Evolutionary conservation across 2,888 invertebrate genomes (phyloP).

Genomic region (Drosophila kanekoi): DNA sequence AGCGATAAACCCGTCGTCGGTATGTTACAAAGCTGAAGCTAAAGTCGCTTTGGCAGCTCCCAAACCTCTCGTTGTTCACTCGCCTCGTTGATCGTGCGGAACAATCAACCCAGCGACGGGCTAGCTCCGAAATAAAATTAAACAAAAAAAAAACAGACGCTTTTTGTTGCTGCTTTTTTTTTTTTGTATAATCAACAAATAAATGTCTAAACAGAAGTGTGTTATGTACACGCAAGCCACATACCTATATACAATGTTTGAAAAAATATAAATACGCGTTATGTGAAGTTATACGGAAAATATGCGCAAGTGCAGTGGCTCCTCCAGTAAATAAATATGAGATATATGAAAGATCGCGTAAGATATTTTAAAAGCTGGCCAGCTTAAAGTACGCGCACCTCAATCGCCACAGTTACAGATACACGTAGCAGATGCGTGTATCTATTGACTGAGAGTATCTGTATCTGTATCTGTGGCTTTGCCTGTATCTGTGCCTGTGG

Average conservation of each 20-base stretch:
- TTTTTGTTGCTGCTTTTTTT: slow-evolving; percentile 38
- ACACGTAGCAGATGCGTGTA: slow-evolving; percentile 45
- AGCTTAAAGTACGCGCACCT: background rate
- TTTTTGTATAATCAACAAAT: slow-evolving; percentile 52
- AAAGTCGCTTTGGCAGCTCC: slow-evolving; percentile 41
- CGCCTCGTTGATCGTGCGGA: slow-evolving; percentile 75
- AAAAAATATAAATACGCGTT: slow-evolving; percentile 28
- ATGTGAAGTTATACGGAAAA: slow-evolving; percentile 13
- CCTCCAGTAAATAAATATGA: slow-evolving; percentile 1
- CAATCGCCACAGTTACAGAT: slow-evolving; percentile 12
- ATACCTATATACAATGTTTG: slow-evolving; percentile 5
- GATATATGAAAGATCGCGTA: background rate
- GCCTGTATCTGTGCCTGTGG: no score
- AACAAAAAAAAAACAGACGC: slow-evolving; percentile 36
- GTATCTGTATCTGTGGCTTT: no score
- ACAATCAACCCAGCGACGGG: slow-evolving; percentile 54
- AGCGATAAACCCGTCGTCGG: slow-evolving; percentile 77
- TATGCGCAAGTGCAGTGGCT: slow-evolving; percentile 20
- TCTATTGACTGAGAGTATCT: slow-evolving; percentile 31
- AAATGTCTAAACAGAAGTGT: slow-evolving; percentile 49
- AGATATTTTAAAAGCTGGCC: slow-evolving; percentile 8
- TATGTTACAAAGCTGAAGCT: slow-evolving; percentile 61
- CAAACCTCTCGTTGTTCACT: slow-evolving; percentile 37
- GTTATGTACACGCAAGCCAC: slow-evolving; percentile 38
- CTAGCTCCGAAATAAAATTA: slow-evolving; percentile 36